Percentiles rank a stretch among this genome's conserved stretches.
Conservation (phyloP, 2,888 invertebrate species). For the Lamellibrachia satsuma region DNA sequence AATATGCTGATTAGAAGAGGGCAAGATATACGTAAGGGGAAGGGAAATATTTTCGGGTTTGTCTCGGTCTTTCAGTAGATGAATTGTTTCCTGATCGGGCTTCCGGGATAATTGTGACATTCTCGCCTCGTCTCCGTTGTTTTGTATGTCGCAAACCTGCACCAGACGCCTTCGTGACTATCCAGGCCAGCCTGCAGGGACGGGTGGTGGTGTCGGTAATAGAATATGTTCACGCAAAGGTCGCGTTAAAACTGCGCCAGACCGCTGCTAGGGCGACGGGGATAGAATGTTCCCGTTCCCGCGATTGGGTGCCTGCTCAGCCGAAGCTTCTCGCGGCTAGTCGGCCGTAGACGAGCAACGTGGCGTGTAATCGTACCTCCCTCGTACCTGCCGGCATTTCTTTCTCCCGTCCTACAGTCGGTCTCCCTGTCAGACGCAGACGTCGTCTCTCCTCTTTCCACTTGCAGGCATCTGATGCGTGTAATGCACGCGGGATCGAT, state of each 20-base stretch:
- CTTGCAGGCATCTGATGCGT: background rate
- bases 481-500: background rate
- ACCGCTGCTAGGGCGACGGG: background rate
- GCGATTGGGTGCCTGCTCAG: background rate
- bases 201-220: background rate
- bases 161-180: background rate
- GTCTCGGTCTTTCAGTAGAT: too few relatives aligned
- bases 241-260: background rate
- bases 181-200: background rate
- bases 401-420: background rate
- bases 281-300: background rate
- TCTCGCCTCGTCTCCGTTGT: too few relatives aligned
- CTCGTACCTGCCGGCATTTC: background rate
- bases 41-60: too few relatives aligned
- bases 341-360: background rate
- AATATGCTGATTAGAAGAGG: too few relatives aligned
- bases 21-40: too few relatives aligned
- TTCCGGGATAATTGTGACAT: too few relatives aligned
- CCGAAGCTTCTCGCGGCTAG: background rate
- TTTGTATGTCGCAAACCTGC: too few relatives aligned
- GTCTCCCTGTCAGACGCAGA: background rate
- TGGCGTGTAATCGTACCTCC: background rate
- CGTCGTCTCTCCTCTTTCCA: background rate
- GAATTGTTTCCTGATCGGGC: too few relatives aligned
- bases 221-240: background rate